Evolutionary conservation across 2,113 vertebrate species (phyloP), one percentile per base, ranked within the genome.

Genomic region (Panthera tigris): DNA sequence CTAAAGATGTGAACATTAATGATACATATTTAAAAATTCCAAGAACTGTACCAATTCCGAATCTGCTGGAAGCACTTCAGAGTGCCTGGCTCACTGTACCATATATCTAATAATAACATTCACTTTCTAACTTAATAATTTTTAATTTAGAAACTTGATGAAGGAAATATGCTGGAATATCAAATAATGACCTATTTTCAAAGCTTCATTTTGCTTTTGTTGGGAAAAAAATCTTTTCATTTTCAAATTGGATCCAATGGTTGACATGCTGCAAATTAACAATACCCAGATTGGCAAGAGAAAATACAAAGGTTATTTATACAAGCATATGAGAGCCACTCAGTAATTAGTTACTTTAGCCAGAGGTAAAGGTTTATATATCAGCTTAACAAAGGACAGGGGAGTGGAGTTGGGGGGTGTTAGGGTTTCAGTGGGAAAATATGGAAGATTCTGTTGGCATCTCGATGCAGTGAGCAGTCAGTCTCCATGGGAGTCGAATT

Each of bases 131-230:
- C 8, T 82, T 79, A 48, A 52, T 81, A 69, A 65, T 79, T 90
- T 84, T 78, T 19, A 71, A 78, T 76, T 80, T 31, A 73, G 81
- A 74, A 94, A 63, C 48, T 88, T 76, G 41, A 93, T 69, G 27
- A 81, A 57, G 65, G 18, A 91, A 81, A 74, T 52, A 81, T n/a
- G 7, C 19, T 27, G 1, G 48, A 61, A 79, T 80, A 76, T 74
- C 78, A 96, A 94, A 52, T 69, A 50, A 65, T 87, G 65, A 76
- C 15, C 41, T 19, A 16, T 92, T 97, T 93, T 82, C 81, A 96
- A 82, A 88, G 14, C 23, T 85, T 95, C 29, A 33, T 41, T 92
- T 96, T 92, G 39, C 73, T 94, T 80, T 91, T 65, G 3, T 80
- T 57, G 33, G 45, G 81, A 65, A 29, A 31, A 85, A 74, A 50